A percentile compares a stretch with the other conserved stretches of the same genome.
Conservation (phyloP, 1,140 invertebrate genomes). For the Diorhabda carinulata region DNA sequence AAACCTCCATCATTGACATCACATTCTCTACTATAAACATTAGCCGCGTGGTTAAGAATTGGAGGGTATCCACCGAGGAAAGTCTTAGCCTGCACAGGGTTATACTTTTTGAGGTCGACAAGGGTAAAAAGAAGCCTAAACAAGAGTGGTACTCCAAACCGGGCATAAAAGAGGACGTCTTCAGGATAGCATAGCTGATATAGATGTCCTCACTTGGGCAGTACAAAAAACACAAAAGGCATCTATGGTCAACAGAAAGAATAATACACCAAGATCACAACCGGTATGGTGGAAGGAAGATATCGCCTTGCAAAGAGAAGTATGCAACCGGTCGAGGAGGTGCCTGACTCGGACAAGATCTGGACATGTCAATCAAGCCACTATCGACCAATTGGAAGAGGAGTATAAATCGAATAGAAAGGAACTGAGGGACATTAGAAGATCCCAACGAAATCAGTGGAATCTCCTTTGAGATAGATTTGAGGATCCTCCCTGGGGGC, state of each 20-base stretch:
- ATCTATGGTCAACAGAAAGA: background rate
- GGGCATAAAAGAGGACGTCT: background rate
- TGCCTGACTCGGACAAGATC: background rate
- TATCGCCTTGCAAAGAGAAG: background rate
- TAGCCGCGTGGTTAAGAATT: background rate
- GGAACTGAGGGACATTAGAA: background rate
- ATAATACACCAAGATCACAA: background rate
- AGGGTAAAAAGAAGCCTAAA: background rate
- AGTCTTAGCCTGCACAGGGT: conserved; percentile 3
- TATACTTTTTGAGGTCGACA: background rate
- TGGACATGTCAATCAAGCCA: too few relatives aligned
- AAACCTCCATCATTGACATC: background rate
- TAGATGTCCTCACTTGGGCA: background rate
- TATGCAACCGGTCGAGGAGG: background rate
- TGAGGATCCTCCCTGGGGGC: background rate
- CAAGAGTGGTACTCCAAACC: background rate
- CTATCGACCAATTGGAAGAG: background rate
- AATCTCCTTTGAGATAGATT: background rate
- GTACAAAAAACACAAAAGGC: background rate
- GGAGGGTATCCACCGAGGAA: background rate
- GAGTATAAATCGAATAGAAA: background rate
- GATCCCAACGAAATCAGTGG: background rate
- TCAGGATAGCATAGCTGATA: background rate
- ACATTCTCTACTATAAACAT: background rate
- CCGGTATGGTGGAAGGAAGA: conserved; percentile 4